Evolutionary conservation across 2,888 invertebrate species (phyloP).

Genomic region (Acronicta aceris): DNA sequence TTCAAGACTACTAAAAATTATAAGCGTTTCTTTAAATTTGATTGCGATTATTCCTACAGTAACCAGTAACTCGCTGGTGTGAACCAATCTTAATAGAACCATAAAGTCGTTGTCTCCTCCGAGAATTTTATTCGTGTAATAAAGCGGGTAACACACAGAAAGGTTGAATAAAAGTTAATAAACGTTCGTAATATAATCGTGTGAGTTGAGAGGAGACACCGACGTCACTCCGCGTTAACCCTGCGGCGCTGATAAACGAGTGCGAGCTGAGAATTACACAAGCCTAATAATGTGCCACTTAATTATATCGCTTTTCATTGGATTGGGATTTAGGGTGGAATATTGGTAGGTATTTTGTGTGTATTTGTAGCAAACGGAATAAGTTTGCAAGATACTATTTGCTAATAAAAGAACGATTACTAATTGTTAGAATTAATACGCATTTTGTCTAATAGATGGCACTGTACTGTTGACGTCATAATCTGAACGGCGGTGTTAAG

Average conservation of each 20-base stretch:
- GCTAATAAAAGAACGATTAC: no score
- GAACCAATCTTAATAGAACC: slow-evolving; percentile 11
- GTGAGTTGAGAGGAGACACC: slow-evolving; percentile 40
- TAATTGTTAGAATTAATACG: no score
- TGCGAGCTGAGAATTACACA: slow-evolving; percentile 17
- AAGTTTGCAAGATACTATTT: no score
- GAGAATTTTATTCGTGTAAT: slow-evolving; percentile 32
- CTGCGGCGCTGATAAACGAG: slow-evolving; percentile 46
- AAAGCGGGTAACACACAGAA: slow-evolving; percentile 34
- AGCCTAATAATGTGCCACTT: slow-evolving; percentile 46
- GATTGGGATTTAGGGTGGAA: background rate
- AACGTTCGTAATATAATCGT: slow-evolving; percentile 42
- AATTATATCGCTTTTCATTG: slow-evolving; percentile 38
- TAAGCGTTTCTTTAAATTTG: background rate
- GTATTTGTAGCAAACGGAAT: background rate
- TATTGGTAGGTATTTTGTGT: slow-evolving; percentile 1
- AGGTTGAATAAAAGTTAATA: slow-evolving; percentile 52
- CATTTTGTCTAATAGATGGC: no score
- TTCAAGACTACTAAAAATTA: no score
- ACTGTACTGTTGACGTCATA: no score
- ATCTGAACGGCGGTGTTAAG: no score
- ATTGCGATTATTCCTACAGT: background rate
- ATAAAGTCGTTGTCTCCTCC: slow-evolving; percentile 34
- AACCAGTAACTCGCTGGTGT: no score
- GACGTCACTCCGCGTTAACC: slow-evolving; percentile 36